These are phyloP conservation scores for Dipodomys merriami DNA, from an alignment of 2,113 vertebrate species.

Conservation along the genomic window DNA sequence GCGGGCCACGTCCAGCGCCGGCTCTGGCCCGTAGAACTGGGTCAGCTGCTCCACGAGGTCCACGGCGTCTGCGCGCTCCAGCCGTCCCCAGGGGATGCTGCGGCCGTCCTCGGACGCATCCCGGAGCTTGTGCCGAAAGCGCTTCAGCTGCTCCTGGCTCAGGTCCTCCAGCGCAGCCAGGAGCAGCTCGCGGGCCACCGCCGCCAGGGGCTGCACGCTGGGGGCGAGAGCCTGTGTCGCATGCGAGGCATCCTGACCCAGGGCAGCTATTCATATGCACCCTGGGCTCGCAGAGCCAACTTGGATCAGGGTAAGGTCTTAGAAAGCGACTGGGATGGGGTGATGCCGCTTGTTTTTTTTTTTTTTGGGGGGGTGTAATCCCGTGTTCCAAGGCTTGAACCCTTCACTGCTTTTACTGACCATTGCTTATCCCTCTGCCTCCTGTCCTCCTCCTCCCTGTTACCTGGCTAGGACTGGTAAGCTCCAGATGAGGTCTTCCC, in stretches of 20 bases:
- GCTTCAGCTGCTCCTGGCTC: slow-evolving; percentile 68
- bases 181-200: background rate
- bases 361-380: too few relatives aligned
- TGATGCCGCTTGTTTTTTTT: too few relatives aligned
- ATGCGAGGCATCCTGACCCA: background rate
- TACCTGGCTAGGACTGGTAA: background rate
- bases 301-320: too few relatives aligned
- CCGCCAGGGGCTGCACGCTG: background rate
- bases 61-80: background rate
- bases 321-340: background rate
- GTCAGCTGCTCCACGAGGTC: slow-evolving; percentile 35
- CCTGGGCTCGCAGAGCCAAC: too few relatives aligned
- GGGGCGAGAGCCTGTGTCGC: rapidly evolving
- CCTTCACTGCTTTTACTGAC: background rate
- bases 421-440: too few relatives aligned
- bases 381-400: background rate
- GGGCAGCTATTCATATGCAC: too few relatives aligned
- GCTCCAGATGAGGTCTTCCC: background rate
- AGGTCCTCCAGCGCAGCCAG: slow-evolving; percentile 41
- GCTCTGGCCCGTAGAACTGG: slow-evolving; percentile 54
- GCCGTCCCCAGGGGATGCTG: slow-evolving; percentile 62
- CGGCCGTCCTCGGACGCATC: background rate
- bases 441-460: background rate
- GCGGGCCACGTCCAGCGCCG: slow-evolving; percentile 46
- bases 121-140: slow-evolving; percentile 72